Evolutionary conservation across 1,140 invertebrate species (phyloP).

Genomic region (Drosophila sp.): DNA sequence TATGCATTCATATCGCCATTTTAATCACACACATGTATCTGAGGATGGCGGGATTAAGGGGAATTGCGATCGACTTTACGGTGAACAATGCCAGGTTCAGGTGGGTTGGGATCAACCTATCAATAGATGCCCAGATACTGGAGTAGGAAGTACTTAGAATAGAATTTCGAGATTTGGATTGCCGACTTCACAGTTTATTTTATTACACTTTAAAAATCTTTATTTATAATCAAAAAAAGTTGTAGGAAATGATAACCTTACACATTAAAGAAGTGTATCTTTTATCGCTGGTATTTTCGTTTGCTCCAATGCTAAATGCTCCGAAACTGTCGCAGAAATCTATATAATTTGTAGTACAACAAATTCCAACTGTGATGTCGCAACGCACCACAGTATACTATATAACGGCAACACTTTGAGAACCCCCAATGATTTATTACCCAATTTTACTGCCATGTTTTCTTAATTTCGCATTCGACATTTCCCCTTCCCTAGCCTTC

Average conservation of each 20-base stretch:
- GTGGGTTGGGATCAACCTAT: background rate
- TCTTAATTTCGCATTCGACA: constrained; percentile 84
- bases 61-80: constrained; percentile 46
- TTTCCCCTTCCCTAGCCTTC: constrained; percentile 57
- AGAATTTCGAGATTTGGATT: too few relatives aligned
- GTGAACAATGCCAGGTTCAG: constrained; percentile 11
- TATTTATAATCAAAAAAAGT: too few relatives aligned
- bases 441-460: constrained; percentile 84
- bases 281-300: background rate
- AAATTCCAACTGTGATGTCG: constrained; percentile 63
- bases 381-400: constrained; percentile 28
- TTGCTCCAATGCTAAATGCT: background rate
- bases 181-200: too few relatives aligned
- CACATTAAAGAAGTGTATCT: background rate
- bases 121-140: background rate
- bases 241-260: background rate
- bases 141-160: too few relatives aligned
- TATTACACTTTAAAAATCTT: too few relatives aligned
- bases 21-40: constrained; percentile 68
- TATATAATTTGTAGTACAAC: constrained; percentile 78
- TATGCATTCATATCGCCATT: constrained; percentile 81
- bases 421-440: constrained; percentile 79
- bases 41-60: constrained; percentile 53
- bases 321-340: constrained; percentile 52
- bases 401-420: constrained; percentile 73